Evolutionary conservation across 2,113 vertebrate species (phyloP).

Genomic region (Hepsetus odoe): DNA sequence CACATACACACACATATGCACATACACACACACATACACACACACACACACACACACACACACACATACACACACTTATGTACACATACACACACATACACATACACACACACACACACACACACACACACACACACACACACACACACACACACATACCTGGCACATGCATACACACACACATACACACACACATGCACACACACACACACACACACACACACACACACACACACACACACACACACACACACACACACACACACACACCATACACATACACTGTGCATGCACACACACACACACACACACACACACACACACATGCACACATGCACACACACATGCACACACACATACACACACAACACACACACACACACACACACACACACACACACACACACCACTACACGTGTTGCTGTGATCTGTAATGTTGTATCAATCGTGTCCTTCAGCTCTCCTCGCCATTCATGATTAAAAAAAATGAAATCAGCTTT

Average conservation of each 20-base stretch:
- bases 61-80: conserved; percentile 53
- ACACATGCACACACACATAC: conserved; percentile 46
- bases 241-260: conserved; percentile 37
- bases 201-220: conserved; percentile 37
- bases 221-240: conserved; percentile 36
- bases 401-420: conserved; percentile 60
- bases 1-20: conserved; percentile 28
- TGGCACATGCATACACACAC: too few species aligned
- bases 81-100: too few species aligned
- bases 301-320: conserved; percentile 35
- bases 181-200: conserved; percentile 33
- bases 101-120: conserved; percentile 32
- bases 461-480: conserved; percentile 57
- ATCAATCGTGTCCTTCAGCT: conserved; percentile 75
- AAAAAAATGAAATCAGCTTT: conserved; percentile 55
- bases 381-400: conserved; percentile 37
- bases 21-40: too few species aligned
- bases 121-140: conserved; percentile 34
- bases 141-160: conserved; percentile 41
- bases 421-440: conserved; percentile 80
- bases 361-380: conserved; percentile 38
- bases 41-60: conserved; percentile 32
- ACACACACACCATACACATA: conserved; percentile 51
- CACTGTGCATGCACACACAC: conserved; percentile 39
- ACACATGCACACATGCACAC: conserved; percentile 30